phyloP scores from a whole-genome alignment of 1,140 invertebrate genomes.

The Pissodes strobi region DNA sequence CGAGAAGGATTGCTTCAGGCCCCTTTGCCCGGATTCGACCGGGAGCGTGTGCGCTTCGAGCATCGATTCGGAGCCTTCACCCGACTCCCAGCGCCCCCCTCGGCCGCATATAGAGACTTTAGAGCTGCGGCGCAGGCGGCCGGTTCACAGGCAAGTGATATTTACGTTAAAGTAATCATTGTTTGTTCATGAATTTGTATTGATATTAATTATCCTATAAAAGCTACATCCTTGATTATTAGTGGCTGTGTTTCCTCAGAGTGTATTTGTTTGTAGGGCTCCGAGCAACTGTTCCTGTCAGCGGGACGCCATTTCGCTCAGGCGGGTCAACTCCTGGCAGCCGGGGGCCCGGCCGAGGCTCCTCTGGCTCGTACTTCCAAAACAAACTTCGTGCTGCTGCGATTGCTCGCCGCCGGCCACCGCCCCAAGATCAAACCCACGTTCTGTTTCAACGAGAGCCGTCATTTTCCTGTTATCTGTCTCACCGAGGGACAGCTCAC shows the following conservation, averaged over 20 bases:
- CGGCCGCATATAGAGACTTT: slow-evolving; percentile 60
- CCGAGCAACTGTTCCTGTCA: slow-evolving; percentile 25
- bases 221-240: too few species aligned
- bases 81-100: slow-evolving; percentile 84
- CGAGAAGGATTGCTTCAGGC: slow-evolving; percentile 73
- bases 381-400: slow-evolving; percentile 29
- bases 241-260: too few species aligned
- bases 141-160: slow-evolving; percentile 20
- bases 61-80: slow-evolving; percentile 90
- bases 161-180: too few species aligned
- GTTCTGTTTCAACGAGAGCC: slow-evolving; percentile 30
- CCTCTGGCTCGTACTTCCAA: slow-evolving; percentile 22
- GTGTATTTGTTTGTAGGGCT: slow-evolving; percentile 14
- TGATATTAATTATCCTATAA: too few species aligned
- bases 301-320: slow-evolving; percentile 27
- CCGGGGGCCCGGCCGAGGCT: slow-evolving; percentile 13
- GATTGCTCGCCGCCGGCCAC: slow-evolving; percentile 23
- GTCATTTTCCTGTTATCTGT: slow-evolving; percentile 30
- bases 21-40: slow-evolving; percentile 87
- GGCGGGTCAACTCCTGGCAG: slow-evolving; percentile 25
- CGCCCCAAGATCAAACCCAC: slow-evolving; percentile 23
- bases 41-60: slow-evolving; percentile 91
- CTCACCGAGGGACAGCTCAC: slow-evolving; percentile 25
- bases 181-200: too few species aligned
- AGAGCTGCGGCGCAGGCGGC: slow-evolving; percentile 22